Evolutionary conservation across 2,797 vertebrate genomes (phyloP), one percentile per base, ranked within the genome.

Genomic region (Lutjanus argentimaculatus): DNA sequence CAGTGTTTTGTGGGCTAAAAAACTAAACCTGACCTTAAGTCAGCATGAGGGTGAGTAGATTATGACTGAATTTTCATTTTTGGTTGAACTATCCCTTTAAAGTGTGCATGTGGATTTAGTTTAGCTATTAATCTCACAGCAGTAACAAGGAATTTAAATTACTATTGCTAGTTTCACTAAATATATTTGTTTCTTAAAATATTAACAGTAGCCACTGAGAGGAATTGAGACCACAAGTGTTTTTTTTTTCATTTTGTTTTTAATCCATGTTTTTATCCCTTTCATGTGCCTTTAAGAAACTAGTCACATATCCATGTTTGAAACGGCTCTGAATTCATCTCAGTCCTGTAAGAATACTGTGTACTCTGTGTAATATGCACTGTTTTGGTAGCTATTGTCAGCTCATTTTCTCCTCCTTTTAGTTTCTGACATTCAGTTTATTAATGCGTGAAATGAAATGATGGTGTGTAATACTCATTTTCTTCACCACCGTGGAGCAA

Each of bases 321-420:
- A 80, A 61, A 45, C 52, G 13, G 22, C 65, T 56, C 8, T 22
- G 40, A 21, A 46, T 64, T 61, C 45, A 56, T 8, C 30, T 40
- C 13, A 51, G 52, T 51, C 48, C n/a, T 61, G 30, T 36, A 40
- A 77, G 74, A 85, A 89, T 76, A 85, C 40, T 22, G 21, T 86
- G 77, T 79, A 76, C 71, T n/a, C 46, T n/a, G 49, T 79, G 49
- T 36, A 12, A 21, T 46, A 75, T 25, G 45, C 53, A 45, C 51
- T 48, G 36, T 16, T 77, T 57, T 58, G 22, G 40, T 49, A 16
- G n/a, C 30, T 67, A 77, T 63, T 64, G 6, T 43, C 13, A 2
- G 67, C 40, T 13, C n/a, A 15, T 65, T 72, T 45, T 5, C 12
- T 13, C 19, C 7, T 15, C 9, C 5, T 16, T 5, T 4, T 65